Conservation (phyloP, 2,113 vertebrate species). For the Pseudonaja textilis region DNA sequence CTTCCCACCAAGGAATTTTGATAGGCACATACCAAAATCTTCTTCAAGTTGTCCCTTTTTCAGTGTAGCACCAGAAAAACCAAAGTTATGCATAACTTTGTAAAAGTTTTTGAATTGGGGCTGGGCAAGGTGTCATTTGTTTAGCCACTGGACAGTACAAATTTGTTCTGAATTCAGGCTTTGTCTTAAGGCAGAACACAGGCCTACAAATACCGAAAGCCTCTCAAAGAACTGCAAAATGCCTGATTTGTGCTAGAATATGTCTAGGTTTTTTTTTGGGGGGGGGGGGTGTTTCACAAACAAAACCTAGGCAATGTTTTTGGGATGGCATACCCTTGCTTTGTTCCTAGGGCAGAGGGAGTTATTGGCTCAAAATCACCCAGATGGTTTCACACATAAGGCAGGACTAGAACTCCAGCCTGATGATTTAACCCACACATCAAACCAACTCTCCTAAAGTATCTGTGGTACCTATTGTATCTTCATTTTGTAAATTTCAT, state of each 20-base stretch:
- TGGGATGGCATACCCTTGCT: background rate
- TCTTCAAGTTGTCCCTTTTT: background rate
- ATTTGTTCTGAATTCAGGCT: background rate
- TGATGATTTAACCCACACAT: background rate
- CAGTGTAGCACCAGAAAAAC: background rate
- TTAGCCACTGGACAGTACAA: background rate
- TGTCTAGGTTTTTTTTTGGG: background rate
- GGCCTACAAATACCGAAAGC: background rate
- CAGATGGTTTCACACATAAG: background rate
- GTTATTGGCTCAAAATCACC: background rate
- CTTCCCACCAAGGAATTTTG: background rate
- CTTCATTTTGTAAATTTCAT: background rate
- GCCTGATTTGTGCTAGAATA: background rate
- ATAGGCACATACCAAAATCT: background rate
- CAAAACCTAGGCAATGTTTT: background rate
- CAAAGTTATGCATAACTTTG: background rate
- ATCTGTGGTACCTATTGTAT: background rate
- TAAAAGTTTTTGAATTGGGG: background rate
- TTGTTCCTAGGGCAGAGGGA: background rate
- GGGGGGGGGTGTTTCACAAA: background rate
- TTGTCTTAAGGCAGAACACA: background rate
- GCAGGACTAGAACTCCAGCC: background rate
- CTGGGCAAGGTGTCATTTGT: background rate
- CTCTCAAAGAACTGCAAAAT: background rate
- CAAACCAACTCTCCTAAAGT: background rate